Evolutionary conservation across 1,140 invertebrate genomes (phyloP).

Genomic region (Argopecten irradians): DNA sequence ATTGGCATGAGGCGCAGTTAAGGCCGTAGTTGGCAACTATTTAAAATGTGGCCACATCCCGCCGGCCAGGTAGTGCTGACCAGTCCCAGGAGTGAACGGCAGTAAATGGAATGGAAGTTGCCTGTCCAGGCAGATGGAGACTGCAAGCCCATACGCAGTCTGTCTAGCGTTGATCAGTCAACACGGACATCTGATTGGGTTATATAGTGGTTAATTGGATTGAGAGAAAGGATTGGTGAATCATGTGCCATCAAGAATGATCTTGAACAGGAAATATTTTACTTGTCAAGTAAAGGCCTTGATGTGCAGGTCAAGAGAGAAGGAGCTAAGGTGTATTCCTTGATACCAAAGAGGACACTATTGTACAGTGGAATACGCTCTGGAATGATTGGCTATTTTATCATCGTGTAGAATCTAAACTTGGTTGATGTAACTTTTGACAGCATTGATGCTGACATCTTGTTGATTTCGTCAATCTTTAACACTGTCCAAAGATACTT

Average conservation of each 20-base stretch:
- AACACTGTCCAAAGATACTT: not conserved
- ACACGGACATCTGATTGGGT: not conserved
- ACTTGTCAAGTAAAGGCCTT: not conserved
- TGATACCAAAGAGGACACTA: constrained; percentile 18
- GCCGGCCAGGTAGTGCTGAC: not conserved
- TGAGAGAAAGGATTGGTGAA: not conserved
- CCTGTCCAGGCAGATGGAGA: not conserved
- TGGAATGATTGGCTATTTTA: not conserved
- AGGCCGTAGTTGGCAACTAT: not conserved
- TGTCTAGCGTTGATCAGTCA: not conserved
- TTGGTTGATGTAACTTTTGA: not conserved
- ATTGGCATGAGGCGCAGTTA: not conserved
- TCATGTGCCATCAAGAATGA: not conserved
- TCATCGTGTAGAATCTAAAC: not conserved
- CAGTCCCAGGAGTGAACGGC: not conserved
- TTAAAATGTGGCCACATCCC: not conserved
- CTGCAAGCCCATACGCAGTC: not conserved
- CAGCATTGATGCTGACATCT: not conserved
- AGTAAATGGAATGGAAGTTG: not conserved
- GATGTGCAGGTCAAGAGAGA: not conserved
- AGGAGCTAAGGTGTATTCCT: not conserved
- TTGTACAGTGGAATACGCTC: not conserved
- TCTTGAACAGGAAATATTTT: not conserved
- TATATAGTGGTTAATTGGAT: not conserved
- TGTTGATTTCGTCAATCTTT: not conserved